Evolutionary conservation across 2,888 invertebrate genomes (phyloP), one percentile per base, ranked within the genome.

Genomic region (Diogma glabrata): DNA sequence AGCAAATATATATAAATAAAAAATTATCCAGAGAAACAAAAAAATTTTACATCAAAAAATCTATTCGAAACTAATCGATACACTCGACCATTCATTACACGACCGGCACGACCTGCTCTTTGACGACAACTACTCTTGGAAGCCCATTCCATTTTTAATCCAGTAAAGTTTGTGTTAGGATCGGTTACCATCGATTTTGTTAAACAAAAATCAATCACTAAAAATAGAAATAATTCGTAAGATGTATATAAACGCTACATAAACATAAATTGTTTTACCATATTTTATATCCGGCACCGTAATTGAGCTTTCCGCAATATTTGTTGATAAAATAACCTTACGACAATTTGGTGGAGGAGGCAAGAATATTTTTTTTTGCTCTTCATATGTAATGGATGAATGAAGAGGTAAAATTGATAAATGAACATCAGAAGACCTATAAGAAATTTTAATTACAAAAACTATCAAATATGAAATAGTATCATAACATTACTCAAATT

Each of bases 151-250:
- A 93, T 64, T 60, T 83, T 79, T 43, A 96, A 75, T 45, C 82
- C 62, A 1, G 62, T 61, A 17, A 67, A 65, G 72, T 88, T 89
- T 0, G 91, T 87, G 0, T 72, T 70, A 1, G 77, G 72, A 64
- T 95, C 89, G 47, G 83, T 81, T 5, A 84, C 74, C 59, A 92
- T 68, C 28, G 79, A 77, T 72, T 94, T 95, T 53, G 89, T 89
- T 54, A 95, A 72, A 68, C 95, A 96, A 69, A 90, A 95, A 70
- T 97, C 96, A 60, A 96, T 85, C 47, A 97, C 94, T 65, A 40
- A 55, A 63, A 49, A 54, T 53, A 50, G 47, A 36, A 48, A 24
- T 43, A 24, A 40, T 46, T 36, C 12, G 30, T 26, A 16, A 24
- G 12, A 30, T 24, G 24, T 38, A 46, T 4, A 33, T 14, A 16